Percentiles rank a stretch among this genome's conserved stretches.
These are phyloP conservation scores for Drosophila ezoana DNA, from an alignment of 2,888 invertebrate species.

Conservation along the genomic window DNA sequence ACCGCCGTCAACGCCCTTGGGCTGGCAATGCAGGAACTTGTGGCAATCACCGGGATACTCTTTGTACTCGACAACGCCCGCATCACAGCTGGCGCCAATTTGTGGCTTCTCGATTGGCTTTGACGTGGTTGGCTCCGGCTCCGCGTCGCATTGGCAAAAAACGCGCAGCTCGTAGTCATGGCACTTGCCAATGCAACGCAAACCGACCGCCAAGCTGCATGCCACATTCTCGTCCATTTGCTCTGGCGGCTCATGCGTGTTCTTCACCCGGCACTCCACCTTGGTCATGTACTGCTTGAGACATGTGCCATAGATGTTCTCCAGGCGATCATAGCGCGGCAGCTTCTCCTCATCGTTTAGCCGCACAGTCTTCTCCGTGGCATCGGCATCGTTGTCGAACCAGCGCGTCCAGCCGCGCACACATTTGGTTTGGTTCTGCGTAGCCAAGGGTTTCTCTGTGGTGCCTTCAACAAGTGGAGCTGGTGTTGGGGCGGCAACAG, in stretches of 20 bases:
- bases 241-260: constrained; percentile 87
- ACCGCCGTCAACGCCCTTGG: constrained; percentile 82
- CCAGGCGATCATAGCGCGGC: constrained; percentile 82
- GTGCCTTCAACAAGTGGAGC: constrained; percentile 56
- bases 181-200: constrained; percentile 89
- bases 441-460: constrained; percentile 63
- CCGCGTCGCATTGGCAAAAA: constrained; percentile 87
- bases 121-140: constrained; percentile 37
- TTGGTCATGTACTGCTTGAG: constrained; percentile 87
- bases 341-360: constrained; percentile 82
- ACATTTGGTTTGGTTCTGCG: constrained; percentile 85
- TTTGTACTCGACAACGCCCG: constrained; percentile 86
- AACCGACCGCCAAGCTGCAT: constrained; percentile 90
- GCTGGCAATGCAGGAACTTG: constrained; percentile 89
- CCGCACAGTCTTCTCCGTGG: constrained; percentile 67
- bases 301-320: constrained; percentile 87
- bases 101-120: constrained; percentile 74
- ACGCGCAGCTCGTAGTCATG: constrained; percentile 94
- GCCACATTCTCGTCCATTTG: constrained; percentile 90
- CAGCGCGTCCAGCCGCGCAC: constrained; percentile 92
- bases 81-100: constrained; percentile 76
- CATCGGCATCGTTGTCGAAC: constrained; percentile 87
- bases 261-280: constrained; percentile 91
- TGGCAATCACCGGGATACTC: constrained; percentile 89
- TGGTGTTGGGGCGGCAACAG: constrained; percentile 6